Conservation (phyloP, 2,888 invertebrate species). For the Aphodius sticticus region DNA sequence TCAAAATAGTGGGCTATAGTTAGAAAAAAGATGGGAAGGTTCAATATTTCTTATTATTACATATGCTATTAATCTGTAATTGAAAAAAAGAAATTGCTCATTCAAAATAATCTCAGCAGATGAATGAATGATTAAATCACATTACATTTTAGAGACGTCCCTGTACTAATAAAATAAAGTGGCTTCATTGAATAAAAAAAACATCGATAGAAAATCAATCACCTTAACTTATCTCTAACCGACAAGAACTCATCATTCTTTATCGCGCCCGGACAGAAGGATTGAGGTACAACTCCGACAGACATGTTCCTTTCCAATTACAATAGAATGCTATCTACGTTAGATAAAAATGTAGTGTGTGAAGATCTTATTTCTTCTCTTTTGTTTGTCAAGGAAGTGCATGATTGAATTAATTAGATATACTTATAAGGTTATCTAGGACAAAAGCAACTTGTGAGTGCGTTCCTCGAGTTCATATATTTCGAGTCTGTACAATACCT, state of each 20-base stretch:
- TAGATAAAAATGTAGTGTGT: neutral
- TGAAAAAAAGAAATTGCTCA: neutral
- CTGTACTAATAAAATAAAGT: neutral
- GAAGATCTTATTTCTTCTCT: neutral
- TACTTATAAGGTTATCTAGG: neutral
- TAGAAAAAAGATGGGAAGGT: neutral
- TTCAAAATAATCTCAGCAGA: neutral
- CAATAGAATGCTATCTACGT: neutral
- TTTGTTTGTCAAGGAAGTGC: neutral
- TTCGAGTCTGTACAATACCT: neutral
- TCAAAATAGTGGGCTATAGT: neutral
- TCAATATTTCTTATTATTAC: neutral
- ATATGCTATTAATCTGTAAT: neutral
- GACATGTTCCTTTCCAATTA: neutral
- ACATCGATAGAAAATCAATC: neutral
- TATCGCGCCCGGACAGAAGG: neutral
- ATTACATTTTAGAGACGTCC: no score
- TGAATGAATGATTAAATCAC: neutral
- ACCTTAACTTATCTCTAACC: neutral
- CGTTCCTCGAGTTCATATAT: neutral
- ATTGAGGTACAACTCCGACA: neutral
- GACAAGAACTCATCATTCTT: neutral
- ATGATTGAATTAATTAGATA: conserved; percentile 4
- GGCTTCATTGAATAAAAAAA: neutral
- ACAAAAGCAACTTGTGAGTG: neutral